Evolutionary conservation across 2,888 invertebrate species (phyloP), one percentile per base, ranked within the genome.

Genomic region (Tubiluchus corallicola): DNA sequence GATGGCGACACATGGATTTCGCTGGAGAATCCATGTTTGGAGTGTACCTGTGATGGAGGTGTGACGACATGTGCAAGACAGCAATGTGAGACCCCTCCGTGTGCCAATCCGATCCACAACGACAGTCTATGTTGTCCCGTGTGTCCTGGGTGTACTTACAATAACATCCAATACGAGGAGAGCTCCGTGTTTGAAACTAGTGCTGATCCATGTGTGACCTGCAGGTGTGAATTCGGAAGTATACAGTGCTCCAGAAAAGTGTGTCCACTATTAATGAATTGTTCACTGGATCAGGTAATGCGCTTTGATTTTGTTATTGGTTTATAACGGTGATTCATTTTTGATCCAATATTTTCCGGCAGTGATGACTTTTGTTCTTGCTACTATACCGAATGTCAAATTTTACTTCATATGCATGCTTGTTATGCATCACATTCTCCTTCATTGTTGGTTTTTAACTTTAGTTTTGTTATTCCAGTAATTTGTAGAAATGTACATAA

Each of bases 41-140:
- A 79, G 20, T 92, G 92, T 63, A 76, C 75, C 53, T 92, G 92
- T 65, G 76, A 77, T 49, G 73, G 76, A 40, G 90, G 90, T 5
- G 77, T 77, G 58, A 77, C 81, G 19, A 75, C 79, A 43, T 92
- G 92, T 62, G 80, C 81, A 15, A 79, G 79, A 69, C 79, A 82
- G 59, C 74, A 77, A 57, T 90, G 90, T 58, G 53, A 53, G 45
- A 29, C 29, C 9, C 78, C 78, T 2, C 55, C 29, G n/a, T 29
- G 29, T n/a, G 29, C 29, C n/a, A n/a, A n/a, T n/a, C n/a, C n/a
- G n/a, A n/a, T n/a, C n/a, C n/a, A n/a, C n/a, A n/a, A n/a, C n/a
- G n/a, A n/a, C n/a, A n/a, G n/a, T n/a, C n/a, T n/a, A n/a, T 29
- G 29, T 29, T 29, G 29, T n/a, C 29, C 29, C 9, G 29, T 29